These are phyloP conservation scores for Drosophila obscura DNA, from an alignment of 1,140 invertebrate genomes.

Conservation along the genomic window DNA sequence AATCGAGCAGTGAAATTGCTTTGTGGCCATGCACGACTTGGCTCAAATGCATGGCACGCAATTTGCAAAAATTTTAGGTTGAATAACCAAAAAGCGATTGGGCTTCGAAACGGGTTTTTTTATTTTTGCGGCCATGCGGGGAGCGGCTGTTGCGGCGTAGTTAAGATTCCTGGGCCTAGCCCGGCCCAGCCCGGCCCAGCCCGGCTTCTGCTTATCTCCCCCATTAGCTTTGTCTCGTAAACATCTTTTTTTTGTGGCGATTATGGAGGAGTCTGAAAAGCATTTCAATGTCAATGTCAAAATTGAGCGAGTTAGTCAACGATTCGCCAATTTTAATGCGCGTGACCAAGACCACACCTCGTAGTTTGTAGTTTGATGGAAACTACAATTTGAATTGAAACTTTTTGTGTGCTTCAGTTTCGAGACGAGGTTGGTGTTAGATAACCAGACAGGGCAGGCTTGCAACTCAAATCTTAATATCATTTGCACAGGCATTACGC, in stretches of 20 bases:
- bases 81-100: conserved; percentile 71
- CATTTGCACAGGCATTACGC: conserved; percentile 19
- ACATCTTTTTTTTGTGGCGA: conserved; percentile 25
- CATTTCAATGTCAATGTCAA: conserved; percentile 80
- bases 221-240: conserved; percentile 20
- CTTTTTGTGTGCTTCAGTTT: conserved; percentile 23
- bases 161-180: conserved; percentile 54
- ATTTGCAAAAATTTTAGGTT: conserved; percentile 61
- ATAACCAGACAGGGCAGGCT: conserved; percentile 34
- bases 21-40: conserved; percentile 51
- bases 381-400: background rate
- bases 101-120: conserved; percentile 37
- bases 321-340: conserved; percentile 18
- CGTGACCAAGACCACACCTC: conserved; percentile 28
- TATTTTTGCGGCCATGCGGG: conserved; percentile 33
- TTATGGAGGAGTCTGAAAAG: conserved; percentile 19
- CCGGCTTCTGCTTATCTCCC: conserved; percentile 15
- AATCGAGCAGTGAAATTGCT: conserved; percentile 57
- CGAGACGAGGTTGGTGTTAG: conserved; percentile 24
- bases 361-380: background rate
- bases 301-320: conserved; percentile 17
- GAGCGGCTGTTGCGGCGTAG: conserved; percentile 57
- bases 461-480: conserved; percentile 49
- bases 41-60: conserved; percentile 71
- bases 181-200: background rate